phyloP scores from a whole-genome alignment of 2,888 invertebrate species.

The Protodeltote pygarga region DNA sequence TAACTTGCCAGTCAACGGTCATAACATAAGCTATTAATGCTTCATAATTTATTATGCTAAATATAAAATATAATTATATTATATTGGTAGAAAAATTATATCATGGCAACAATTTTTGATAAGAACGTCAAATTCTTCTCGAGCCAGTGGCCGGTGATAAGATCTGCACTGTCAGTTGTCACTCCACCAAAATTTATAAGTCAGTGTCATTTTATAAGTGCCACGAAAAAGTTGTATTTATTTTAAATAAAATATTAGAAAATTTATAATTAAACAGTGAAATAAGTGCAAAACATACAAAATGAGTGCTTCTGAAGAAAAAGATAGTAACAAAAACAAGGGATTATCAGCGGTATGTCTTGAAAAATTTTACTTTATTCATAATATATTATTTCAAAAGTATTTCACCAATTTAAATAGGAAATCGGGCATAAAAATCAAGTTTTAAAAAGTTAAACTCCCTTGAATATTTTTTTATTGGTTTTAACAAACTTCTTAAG shows the following conservation, averaged over 20 bases:
- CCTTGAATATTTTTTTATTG: too few relatives aligned
- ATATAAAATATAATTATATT: background rate
- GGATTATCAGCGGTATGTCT: conserved; percentile 21
- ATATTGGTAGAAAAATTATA: background rate
- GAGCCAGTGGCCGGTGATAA: conserved; percentile 1
- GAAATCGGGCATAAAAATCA: too few relatives aligned
- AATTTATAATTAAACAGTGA: background rate
- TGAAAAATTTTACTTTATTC: background rate
- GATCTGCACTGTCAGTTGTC: background rate
- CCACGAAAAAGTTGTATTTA: background rate
- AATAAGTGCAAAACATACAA: conserved; percentile 3
- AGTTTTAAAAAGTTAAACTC: too few relatives aligned
- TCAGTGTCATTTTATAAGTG: conserved; percentile 14
- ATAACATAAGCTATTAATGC: too few relatives aligned
- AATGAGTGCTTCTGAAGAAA: conserved; percentile 25
- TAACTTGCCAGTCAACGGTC: too few relatives aligned
- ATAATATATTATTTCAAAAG: background rate
- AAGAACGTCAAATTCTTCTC: background rate
- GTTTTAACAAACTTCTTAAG: too few relatives aligned
- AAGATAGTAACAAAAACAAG: conserved; percentile 9
- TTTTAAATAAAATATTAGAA: background rate
- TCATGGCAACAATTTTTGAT: conserved; percentile 5
- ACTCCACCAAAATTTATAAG: too few relatives aligned
- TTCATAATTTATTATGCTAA: too few relatives aligned
- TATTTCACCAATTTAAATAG: too few relatives aligned